phyloP scores from a whole-genome alignment of 2,113 vertebrate genomes.

The Campylomormyrus tamandua region DNA sequence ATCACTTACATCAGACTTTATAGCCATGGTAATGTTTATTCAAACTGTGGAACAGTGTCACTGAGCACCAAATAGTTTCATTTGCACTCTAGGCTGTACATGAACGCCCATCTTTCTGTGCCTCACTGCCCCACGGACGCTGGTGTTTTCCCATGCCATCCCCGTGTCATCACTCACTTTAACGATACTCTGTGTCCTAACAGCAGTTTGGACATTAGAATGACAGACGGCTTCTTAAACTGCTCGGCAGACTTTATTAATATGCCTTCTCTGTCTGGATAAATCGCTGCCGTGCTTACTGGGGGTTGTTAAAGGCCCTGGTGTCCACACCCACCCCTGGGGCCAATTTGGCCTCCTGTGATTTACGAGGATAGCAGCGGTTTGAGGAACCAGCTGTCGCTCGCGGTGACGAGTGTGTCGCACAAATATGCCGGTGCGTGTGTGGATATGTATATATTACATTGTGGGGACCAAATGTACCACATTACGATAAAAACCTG shows the following conservation, averaged over 20 bases:
- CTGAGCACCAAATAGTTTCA: neutral
- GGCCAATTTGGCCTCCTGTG: neutral
- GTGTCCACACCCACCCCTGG: constrained; percentile 24
- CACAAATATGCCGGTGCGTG: neutral
- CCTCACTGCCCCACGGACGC: neutral
- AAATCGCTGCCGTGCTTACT: constrained; percentile 4
- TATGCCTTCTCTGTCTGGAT: constrained; percentile 11
- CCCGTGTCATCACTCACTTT: constrained; percentile 12
- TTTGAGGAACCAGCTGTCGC: constrained; percentile 34
- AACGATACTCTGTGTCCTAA: constrained; percentile 7
- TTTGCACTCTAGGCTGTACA: neutral
- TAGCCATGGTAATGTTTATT: neutral
- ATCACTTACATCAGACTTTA: neutral
- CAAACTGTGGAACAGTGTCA: neutral
- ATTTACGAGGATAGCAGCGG: neutral
- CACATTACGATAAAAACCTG: neutral
- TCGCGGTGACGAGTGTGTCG: constrained; percentile 20
- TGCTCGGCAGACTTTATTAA: constrained; percentile 9
- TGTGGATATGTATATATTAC: neutral
- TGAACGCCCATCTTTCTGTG: neutral
- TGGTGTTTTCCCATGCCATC: neutral
- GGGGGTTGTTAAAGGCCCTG: constrained; percentile 48
- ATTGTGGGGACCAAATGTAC: neutral
- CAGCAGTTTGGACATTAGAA: constrained; percentile 18
- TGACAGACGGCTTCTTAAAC: constrained; percentile 5